Evolutionary conservation across 2,797 vertebrate species (phyloP).

Genomic region (Neopelma chrysocephalum): DNA sequence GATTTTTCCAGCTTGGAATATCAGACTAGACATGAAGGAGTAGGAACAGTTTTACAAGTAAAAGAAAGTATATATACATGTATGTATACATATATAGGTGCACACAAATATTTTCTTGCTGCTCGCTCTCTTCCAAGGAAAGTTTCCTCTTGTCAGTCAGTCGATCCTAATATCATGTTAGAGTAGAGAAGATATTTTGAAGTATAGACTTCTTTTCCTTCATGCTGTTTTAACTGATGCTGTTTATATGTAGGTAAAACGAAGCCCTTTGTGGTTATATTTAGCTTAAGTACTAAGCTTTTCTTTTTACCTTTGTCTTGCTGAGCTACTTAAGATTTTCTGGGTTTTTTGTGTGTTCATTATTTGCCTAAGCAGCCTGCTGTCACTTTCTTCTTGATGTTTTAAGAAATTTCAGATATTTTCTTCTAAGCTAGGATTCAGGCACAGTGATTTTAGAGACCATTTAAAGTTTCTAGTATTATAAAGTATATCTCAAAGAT

Average conservation of each 20-base stretch:
- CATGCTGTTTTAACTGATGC: neutral
- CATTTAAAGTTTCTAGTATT: neutral
- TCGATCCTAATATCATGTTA: constrained; percentile 62
- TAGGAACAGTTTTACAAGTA: constrained; percentile 61
- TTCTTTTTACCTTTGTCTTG: neutral
- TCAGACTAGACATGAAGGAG: constrained; percentile 60
- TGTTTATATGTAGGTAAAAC: neutral
- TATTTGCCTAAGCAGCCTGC: neutral
- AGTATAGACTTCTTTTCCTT: constrained; percentile 54
- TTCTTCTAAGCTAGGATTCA: neutral
- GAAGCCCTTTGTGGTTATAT: neutral
- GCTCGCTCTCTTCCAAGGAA: constrained; percentile 62
- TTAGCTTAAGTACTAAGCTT: neutral
- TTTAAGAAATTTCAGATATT: neutral
- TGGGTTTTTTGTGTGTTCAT: neutral
- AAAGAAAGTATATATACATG: neutral
- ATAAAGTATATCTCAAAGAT: neutral
- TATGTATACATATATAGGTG: neutral
- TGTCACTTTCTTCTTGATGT: neutral
- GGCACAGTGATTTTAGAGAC: neutral
- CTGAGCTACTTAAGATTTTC: neutral
- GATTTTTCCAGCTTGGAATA: constrained; percentile 67
- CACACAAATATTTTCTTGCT: constrained; percentile 64
- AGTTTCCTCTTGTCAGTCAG: constrained; percentile 69
- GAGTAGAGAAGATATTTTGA: constrained; percentile 61